Percentiles rank a stretch among this genome's conserved stretches.
Conservation (phyloP, 2,113 vertebrate genomes). For the Etheostoma cragini region DNA sequence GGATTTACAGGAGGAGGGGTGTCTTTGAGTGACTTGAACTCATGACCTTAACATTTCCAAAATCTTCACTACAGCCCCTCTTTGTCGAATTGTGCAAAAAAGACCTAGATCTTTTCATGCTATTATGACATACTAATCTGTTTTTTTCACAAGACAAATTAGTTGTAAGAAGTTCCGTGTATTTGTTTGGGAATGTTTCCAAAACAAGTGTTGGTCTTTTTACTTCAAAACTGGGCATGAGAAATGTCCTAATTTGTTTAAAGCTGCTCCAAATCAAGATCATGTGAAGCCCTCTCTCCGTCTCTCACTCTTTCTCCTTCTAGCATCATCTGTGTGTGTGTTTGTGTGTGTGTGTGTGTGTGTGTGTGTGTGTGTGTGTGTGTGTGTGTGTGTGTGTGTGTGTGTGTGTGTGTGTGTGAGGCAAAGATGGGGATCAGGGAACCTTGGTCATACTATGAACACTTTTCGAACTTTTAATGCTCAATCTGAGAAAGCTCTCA, state of each 20-base stretch:
- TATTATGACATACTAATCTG: slow-evolving; percentile 19
- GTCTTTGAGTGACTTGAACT: not conserved
- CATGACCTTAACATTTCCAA: not conserved
- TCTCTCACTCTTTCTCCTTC: not conserved
- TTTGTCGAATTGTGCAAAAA: slow-evolving; percentile 19
- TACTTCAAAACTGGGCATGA: slow-evolving; percentile 51
- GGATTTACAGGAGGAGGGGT: not conserved
- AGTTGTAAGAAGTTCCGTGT: slow-evolving; percentile 1
- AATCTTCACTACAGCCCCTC: not conserved
- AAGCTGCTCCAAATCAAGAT: slow-evolving; percentile 60
- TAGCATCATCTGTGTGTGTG: slow-evolving; percentile 2
- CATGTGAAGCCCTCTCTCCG: slow-evolving; percentile 32
- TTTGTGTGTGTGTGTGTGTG: not conserved
- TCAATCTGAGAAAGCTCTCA: slow-evolving; percentile 9
- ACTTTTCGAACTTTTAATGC: slow-evolving; percentile 32
- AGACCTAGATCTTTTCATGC: slow-evolving; percentile 24
- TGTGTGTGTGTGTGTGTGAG: slow-evolving; percentile 6
- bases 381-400: not conserved
- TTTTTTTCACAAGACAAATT: slow-evolving; percentile 16
- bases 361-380: slow-evolving; percentile 2
- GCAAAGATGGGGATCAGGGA: slow-evolving; percentile 10
- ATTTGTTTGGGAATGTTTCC: slow-evolving; percentile 50
- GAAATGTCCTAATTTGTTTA: slow-evolving; percentile 55
- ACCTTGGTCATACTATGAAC: not conserved
- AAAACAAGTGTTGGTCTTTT: slow-evolving; percentile 33